phyloP scores from a whole-genome alignment of 2,888 invertebrate genomes.

The Perizoma flavofasciatum region DNA sequence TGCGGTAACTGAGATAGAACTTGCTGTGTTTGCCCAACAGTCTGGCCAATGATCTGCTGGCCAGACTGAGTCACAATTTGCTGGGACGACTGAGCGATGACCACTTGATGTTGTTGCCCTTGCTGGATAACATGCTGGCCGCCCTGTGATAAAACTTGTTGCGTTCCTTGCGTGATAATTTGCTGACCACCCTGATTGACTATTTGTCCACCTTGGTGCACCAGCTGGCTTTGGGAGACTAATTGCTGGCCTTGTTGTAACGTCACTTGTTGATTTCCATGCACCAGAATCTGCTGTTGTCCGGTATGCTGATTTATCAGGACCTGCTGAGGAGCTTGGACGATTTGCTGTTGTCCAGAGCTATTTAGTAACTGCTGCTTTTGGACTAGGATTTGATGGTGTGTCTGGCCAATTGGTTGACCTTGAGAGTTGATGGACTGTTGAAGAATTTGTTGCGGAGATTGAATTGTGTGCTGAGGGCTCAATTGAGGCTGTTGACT shows the following conservation, averaged over 20 bases:
- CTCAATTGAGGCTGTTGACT: constrained; percentile 77
- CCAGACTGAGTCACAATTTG: constrained; percentile 78
- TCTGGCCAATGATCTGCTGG: constrained; percentile 75
- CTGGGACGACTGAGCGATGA: constrained; percentile 76
- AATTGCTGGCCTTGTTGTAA: constrained; percentile 76
- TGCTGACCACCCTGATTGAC: constrained; percentile 76
- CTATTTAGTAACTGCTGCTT: constrained; percentile 85
- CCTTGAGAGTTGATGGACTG: constrained; percentile 83
- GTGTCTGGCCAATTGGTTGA: constrained; percentile 77
- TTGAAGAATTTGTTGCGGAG: constrained; percentile 84
- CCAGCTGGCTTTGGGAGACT: constrained; percentile 76
- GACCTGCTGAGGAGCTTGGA: constrained; percentile 81
- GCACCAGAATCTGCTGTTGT: constrained; percentile 78
- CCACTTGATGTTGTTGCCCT: constrained; percentile 77
- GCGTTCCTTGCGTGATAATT: constrained; percentile 70
- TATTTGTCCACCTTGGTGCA: constrained; percentile 76
- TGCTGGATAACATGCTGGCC: constrained; percentile 79
- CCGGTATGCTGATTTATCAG: constrained; percentile 77
- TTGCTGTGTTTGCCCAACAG: constrained; percentile 70
- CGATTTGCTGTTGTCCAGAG: constrained; percentile 78
- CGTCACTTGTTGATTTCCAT: constrained; percentile 79
- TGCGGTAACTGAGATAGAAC: constrained; percentile 74
- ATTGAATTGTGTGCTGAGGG: constrained; percentile 80
- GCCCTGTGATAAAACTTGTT: constrained; percentile 77
- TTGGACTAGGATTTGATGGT: constrained; percentile 77